Evolutionary conservation across 2,797 vertebrate species (phyloP), one percentile per base, ranked within the genome.

Genomic region (Geotrypetes seraphini): DNA sequence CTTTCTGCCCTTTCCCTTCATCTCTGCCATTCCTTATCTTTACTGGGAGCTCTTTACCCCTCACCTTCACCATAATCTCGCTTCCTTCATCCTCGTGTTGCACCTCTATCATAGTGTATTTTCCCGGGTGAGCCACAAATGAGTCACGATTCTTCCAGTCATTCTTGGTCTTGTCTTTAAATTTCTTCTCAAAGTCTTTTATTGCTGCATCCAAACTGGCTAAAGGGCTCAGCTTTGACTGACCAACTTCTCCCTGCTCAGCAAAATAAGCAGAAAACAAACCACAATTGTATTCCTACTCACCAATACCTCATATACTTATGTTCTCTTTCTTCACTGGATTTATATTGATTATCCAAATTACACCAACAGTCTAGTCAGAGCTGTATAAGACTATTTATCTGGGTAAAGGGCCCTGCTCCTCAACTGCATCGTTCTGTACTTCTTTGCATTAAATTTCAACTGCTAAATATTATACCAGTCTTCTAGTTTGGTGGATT

Each of bases 141-240:
- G 54, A 75, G 3, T 54, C 56, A 20, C 78, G 66, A 0, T 88
- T 61, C 0, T 47, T 68, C 92, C 92, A 98, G 16, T 47, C 83
- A 66, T 96, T 97, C 67, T 92, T 91, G 3, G 94, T 96, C 68
- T 96, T 97, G 20, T 94, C 87, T 31, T 66, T 67, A 58, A 93
- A 97, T 57, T 95, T 97, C 54, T 92, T 96, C 69, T 94, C 90
- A 66, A 96, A 97, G 37, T 84, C 78, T 35, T 87, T 90, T 44
- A 87, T 44, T 7, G 90, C 89, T 3, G 33, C 28, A 16, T 87
- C 84, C 22, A 47, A 27, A 2, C 47, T 54, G 8, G 29, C 0
- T 2, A 50, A 85, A 3, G 10, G 2, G 3, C 10, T 69, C 8
- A 83, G 58, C 46, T 85, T 87, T 17, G 15, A 63, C 45, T 85